Conservation (phyloP, 2,113 vertebrate species). For the Alethe castanea region DNA sequence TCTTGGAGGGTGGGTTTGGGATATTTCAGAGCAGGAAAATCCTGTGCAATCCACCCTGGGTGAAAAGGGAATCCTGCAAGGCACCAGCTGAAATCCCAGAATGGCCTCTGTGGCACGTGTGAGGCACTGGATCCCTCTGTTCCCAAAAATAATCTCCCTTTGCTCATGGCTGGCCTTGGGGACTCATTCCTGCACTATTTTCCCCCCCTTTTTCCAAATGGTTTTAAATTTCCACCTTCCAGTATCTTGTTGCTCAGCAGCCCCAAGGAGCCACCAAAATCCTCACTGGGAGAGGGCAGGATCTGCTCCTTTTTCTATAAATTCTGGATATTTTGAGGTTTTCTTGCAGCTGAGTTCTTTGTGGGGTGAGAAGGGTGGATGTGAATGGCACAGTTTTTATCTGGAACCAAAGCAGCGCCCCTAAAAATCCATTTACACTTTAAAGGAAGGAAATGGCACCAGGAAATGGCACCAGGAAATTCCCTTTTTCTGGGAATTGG, state of each 20-base stretch:
- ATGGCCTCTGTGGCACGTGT: not conserved
- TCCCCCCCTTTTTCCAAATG: not conserved
- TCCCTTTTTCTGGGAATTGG: not conserved
- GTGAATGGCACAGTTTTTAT: accelerated
- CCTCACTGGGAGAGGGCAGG: not conserved
- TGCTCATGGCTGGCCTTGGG: not conserved
- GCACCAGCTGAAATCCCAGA: not conserved
- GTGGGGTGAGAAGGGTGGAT: not conserved
- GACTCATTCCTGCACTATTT: not conserved
- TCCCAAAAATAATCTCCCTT: not conserved
- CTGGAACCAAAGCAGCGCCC: not conserved
- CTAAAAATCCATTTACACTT: not conserved
- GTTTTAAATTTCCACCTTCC: not conserved
- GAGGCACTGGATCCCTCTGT: not conserved
- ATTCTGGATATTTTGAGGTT: accelerated
- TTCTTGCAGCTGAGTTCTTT: not conserved
- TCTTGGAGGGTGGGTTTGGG: not conserved
- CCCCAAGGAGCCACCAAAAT: not conserved
- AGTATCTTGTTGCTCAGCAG: not conserved
- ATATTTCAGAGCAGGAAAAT: not conserved
- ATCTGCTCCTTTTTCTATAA: not conserved
- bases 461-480: not conserved
- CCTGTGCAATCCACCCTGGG: accelerated
- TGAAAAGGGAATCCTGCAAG: not conserved
- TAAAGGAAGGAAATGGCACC: not conserved